phyloP scores from a whole-genome alignment of 1,140 invertebrate species.

The Venustaconcha ellipsiformis region DNA sequence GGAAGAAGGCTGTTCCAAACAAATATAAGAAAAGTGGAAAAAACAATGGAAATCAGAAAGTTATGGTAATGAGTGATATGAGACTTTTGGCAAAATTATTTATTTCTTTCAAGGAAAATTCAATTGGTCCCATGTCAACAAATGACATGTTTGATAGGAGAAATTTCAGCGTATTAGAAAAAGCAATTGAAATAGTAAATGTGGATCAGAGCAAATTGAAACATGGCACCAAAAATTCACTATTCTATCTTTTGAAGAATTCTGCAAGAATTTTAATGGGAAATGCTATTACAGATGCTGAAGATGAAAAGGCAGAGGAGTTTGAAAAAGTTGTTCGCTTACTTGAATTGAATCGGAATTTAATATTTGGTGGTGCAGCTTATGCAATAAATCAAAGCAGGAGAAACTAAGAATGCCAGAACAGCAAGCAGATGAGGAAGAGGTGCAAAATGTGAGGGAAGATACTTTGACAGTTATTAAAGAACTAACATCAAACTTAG shows the following conservation, averaged over 20 bases:
- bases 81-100: not conserved
- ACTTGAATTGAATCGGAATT: not conserved
- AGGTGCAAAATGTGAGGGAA: not conserved
- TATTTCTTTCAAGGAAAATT: too few relatives aligned
- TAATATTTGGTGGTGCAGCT: conserved; percentile 4
- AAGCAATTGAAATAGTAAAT: conserved; percentile 3
- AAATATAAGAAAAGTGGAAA: too few relatives aligned
- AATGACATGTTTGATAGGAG: conserved; percentile 10
- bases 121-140: not conserved
- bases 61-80: too few relatives aligned
- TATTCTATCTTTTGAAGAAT: conserved; percentile 1
- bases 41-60: too few relatives aligned
- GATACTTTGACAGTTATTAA: not conserved
- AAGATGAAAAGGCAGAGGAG: conserved; percentile 1
- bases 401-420: conserved; percentile 9
- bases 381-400: conserved; percentile 8
- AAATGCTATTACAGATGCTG: not conserved
- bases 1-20: too few relatives aligned
- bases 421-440: not conserved
- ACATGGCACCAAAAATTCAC: conserved; percentile 2
- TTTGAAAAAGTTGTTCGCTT: not conserved
- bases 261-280: not conserved
- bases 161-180: conserved; percentile 8
- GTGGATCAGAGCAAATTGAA: not conserved
- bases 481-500: not conserved